Conservation (phyloP, 2,888 invertebrate species). For the Metalampra italica region DNA sequence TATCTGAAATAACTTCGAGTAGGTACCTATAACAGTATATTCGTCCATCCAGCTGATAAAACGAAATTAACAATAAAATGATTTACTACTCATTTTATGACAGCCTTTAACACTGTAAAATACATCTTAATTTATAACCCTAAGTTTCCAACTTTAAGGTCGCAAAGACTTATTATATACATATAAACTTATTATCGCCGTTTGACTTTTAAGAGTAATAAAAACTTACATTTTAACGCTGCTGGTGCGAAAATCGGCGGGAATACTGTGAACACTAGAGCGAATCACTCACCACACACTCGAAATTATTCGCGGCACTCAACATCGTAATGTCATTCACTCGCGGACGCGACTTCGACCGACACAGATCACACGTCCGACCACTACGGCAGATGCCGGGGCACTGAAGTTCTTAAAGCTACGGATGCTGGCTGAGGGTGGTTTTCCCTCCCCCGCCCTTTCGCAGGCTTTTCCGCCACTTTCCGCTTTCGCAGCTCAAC, state of each 20-base stretch:
- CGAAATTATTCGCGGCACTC: conserved; percentile 43
- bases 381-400: conserved; percentile 56
- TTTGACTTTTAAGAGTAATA: conserved; percentile 4
- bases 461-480: conserved; percentile 23
- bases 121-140: conserved; percentile 6
- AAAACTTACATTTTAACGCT: conserved; percentile 42
- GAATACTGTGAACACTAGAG: conserved; percentile 28
- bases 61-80: neutral
- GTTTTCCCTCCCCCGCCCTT: conserved; percentile 33
- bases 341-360: conserved; percentile 34
- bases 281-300: conserved; percentile 50
- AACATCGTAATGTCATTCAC: conserved; percentile 57
- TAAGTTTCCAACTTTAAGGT: conserved; percentile 7
- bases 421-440: conserved; percentile 21
- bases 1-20: no score
- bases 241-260: conserved; percentile 19
- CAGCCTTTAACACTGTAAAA: neutral
- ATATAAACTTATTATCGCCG: conserved; percentile 15
- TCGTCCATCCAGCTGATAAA: neutral
- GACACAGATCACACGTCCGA: conserved; percentile 38
- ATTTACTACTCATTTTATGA: neutral
- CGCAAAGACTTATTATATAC: neutral
- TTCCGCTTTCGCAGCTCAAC: conserved; percentile 30
- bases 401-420: conserved; percentile 40
- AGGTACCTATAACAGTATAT: no score